Evolutionary conservation across 1,140 invertebrate genomes (phyloP).

Genomic region (Drosophila mauritiana): DNA sequence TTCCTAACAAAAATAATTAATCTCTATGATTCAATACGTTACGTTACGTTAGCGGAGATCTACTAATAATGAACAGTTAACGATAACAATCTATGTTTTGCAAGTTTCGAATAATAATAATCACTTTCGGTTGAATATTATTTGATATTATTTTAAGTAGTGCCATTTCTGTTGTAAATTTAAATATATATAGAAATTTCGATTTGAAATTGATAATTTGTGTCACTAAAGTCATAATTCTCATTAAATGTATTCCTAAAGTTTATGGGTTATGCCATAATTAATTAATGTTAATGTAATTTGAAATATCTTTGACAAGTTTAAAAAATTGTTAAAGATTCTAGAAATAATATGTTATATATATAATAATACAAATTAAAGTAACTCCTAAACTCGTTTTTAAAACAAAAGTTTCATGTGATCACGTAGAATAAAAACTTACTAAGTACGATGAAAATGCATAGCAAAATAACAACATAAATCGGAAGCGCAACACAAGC

Average conservation of each 20-base stretch:
- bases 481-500: conserved; percentile 2
- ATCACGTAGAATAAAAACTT: conserved; percentile 75
- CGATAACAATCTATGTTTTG: too few relatives aligned
- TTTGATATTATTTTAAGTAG: not conserved
- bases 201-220: not conserved
- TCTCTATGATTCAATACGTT: too few relatives aligned
- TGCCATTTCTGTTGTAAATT: not conserved
- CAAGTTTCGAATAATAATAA: too few relatives aligned
- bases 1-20: too few relatives aligned
- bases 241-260: conserved; percentile 4
- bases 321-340: conserved; percentile 67
- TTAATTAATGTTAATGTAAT: conserved; percentile 48
- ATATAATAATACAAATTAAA: conserved; percentile 58
- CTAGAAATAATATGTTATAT: conserved; percentile 64
- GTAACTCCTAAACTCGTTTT: conserved; percentile 68
- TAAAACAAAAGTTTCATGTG: conserved; percentile 82
- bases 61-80: too few relatives aligned
- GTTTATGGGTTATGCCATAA: conserved; percentile 8
- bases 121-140: too few relatives aligned
- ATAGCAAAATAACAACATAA: conserved; percentile 59
- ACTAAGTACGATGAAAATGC: conserved; percentile 63
- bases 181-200: too few relatives aligned
- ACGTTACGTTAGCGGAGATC: too few relatives aligned
- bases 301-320: conserved; percentile 37
- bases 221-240: not conserved